Evolutionary conservation across 2,797 vertebrate species (phyloP), one percentile per base, ranked within the genome.

Genomic region (Phrynocephalus guinanensis): DNA sequence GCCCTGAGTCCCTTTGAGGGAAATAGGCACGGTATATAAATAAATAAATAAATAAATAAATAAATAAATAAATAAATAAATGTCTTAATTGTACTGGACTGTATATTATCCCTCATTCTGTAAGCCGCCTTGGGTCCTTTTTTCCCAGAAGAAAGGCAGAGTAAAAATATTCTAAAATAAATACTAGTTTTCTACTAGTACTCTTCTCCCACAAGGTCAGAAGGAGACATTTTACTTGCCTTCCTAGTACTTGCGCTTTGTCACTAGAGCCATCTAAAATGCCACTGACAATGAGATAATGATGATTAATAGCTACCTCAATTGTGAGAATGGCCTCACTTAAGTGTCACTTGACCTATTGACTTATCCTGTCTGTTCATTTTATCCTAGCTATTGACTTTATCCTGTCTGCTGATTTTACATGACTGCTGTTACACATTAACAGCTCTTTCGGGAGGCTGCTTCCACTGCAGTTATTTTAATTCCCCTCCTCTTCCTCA

Each of bases 341-440:
- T 87, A 88, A 85, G 60, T 33, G n/a, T 84, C 67, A 81, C 71
- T 50, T 85, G 70, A 88, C 60, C 60, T 81, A 24, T 66, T 85
- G 78, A 84, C 78, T 88, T 76, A 68, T 78, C 44, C 26, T 88
- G 56, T 85, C 77, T 88, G 77, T 26, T 80, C 77, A 75, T 80
- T 84, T 84, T 88, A 73, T 9, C 16, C 70, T 85, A 73, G 84
- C 87, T 56, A n/a, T 76, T 71, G 83, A 88, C 83, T 88, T 88
- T 67, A 80, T n/a, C 77, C 87, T 38, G 76, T 75, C 77, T 88
- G 70, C 78, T 85, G 83, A 85, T 75, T 85, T 88, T 66, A n/a
- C 52, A 22, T 79, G 48, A 81, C 18, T 85, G 60, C 28, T 81
- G 70, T 88, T 80, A 88, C 48, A 88, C 10, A 88, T 85, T 88